Conservation (phyloP, 2,113 vertebrate species). For the Gallinago media region DNA sequence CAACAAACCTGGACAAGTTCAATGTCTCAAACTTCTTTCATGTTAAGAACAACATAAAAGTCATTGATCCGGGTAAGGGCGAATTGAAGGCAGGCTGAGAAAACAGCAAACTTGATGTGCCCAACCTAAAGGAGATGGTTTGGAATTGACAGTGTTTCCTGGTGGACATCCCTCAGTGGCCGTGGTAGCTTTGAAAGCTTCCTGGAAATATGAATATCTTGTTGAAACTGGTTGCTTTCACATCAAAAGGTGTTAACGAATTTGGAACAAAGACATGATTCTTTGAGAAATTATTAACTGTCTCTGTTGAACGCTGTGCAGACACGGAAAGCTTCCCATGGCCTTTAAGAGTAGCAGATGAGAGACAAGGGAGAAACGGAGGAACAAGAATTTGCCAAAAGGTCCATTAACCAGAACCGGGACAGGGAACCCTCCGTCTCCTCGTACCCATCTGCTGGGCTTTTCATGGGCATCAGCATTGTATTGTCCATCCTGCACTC, state of each 20-base stretch:
- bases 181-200: neutral
- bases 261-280: neutral
- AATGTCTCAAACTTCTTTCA: slow-evolving; percentile 96
- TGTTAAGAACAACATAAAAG: slow-evolving; percentile 93
- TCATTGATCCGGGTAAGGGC: slow-evolving; percentile 90
- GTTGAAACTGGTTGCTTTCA: neutral
- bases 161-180: neutral
- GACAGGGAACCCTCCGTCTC: neutral
- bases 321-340: neutral
- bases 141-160: neutral
- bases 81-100: neutral
- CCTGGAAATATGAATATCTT: neutral
- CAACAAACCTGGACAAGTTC: slow-evolving; percentile 97
- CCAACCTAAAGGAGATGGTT: neutral
- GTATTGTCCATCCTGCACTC: neutral
- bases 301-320: neutral
- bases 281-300: neutral
- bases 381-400: neutral
- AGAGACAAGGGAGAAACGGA: neutral
- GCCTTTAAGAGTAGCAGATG: neutral
- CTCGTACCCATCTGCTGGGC: neutral
- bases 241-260: neutral
- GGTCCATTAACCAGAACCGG: neutral
- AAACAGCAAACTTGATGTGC: neutral
- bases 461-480: neutral